phyloP scores from a whole-genome alignment of 1,140 invertebrate genomes.

The Musca domestica region DNA sequence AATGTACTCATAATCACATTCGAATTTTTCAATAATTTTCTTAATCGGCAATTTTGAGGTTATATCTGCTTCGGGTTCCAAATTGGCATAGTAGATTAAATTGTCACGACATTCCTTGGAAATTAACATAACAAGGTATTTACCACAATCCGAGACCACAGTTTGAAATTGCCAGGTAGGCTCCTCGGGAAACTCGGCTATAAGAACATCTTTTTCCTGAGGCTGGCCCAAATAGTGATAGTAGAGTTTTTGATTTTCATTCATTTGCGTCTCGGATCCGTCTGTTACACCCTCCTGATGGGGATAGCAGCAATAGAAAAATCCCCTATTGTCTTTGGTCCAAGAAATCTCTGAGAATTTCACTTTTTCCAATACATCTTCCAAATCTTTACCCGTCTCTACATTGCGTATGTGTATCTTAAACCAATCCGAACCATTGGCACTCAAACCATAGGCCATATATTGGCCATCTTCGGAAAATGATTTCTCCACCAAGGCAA shows the following conservation, averaged over 20 bases:
- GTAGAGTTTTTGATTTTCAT: constrained; percentile 89
- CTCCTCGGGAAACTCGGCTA: constrained; percentile 88
- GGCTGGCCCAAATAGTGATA: constrained; percentile 87
- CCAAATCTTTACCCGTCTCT: constrained; percentile 78
- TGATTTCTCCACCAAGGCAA: constrained; percentile 72
- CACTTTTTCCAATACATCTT: constrained; percentile 84
- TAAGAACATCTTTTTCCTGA: constrained; percentile 85
- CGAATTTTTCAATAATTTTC: constrained; percentile 83
- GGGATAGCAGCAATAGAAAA: constrained; percentile 84
- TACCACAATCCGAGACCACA: constrained; percentile 85
- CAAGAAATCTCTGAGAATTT: constrained; percentile 90
- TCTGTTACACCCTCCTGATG: constrained; percentile 78
- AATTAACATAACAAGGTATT: constrained; percentile 79
- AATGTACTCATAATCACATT: constrained; percentile 94
- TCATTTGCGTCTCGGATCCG: constrained; percentile 85
- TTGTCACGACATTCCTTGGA: constrained; percentile 86
- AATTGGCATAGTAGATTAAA: constrained; percentile 78
- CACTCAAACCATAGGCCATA: constrained; percentile 88
- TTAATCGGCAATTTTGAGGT: constrained; percentile 65
- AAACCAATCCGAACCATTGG: constrained; percentile 94
- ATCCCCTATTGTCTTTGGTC: constrained; percentile 92
- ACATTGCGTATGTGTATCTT: constrained; percentile 83
- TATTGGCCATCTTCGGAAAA: constrained; percentile 91
- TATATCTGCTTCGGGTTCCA: constrained; percentile 64
- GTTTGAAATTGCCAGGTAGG: constrained; percentile 90